Percentiles rank a stretch among this genome's conserved stretches.
Evolutionary conservation across 2,113 vertebrate genomes (phyloP).

Genomic region (Oryzias woworae): DNA sequence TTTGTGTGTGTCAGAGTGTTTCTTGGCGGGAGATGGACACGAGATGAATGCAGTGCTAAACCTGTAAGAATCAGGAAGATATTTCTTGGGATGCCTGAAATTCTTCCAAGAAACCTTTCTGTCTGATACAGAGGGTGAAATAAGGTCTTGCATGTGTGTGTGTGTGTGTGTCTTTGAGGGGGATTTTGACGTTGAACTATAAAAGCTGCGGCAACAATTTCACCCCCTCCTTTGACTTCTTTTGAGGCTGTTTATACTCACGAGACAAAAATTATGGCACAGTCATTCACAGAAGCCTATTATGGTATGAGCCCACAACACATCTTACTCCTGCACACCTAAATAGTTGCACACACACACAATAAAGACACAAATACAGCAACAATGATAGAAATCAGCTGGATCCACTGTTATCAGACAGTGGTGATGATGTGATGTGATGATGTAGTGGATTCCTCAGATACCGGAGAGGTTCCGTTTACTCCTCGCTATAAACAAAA

Average conservation of each 20-base stretch:
- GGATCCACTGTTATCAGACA: conserved; percentile 59
- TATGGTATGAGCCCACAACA: conserved; percentile 73
- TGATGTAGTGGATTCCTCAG: conserved; percentile 66
- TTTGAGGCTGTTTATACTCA: conserved; percentile 68
- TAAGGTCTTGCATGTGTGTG: conserved; percentile 36
- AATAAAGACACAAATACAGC: conserved; percentile 47
- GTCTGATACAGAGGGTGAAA: conserved; percentile 64
- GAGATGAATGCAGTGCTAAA: conserved; percentile 59
- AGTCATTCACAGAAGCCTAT: conserved; percentile 66
- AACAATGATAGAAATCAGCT: conserved; percentile 70
- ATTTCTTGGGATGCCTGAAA: conserved; percentile 62
- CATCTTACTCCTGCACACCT: conserved; percentile 41
- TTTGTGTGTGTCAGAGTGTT: conserved; percentile 30
- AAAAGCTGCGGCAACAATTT: conserved; percentile 48
- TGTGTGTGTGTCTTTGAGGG: conserved; percentile 5
- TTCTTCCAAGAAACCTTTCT: conserved; percentile 70
- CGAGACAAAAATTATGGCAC: conserved; percentile 64
- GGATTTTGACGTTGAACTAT: conserved; percentile 32
- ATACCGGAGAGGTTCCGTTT: conserved; percentile 69
- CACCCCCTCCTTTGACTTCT: conserved; percentile 43
- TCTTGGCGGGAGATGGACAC: conserved; percentile 61
- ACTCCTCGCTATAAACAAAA: conserved; percentile 47
- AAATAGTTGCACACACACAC: conserved; percentile 34
- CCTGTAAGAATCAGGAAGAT: conserved; percentile 68
- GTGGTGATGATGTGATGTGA: conserved; percentile 34